Evolutionary conservation across 2,888 invertebrate species (phyloP).

Genomic region (Acronicta alni): DNA sequence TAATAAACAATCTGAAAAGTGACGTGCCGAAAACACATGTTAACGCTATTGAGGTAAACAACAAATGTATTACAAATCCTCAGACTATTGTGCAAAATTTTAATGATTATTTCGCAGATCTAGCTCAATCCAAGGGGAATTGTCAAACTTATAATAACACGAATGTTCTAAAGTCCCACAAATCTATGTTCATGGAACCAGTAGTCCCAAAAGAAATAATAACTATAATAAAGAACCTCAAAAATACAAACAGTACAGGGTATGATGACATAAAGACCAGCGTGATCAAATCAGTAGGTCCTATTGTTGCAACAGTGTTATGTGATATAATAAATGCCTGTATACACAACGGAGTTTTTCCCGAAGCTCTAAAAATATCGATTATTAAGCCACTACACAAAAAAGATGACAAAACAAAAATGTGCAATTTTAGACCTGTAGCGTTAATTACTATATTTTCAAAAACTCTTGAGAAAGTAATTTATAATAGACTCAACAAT

Average conservation of each 20-base stretch:
- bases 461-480: not conserved
- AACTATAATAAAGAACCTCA: constrained; percentile 5
- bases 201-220: not conserved
- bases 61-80: too few relatives aligned
- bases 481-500: not conserved
- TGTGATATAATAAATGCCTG: not conserved
- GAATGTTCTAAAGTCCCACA: not conserved
- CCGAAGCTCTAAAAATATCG: not conserved
- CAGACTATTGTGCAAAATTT: too few relatives aligned
- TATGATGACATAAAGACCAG: not conserved
- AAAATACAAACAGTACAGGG: constrained; percentile 9
- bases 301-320: not conserved
- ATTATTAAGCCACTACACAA: constrained; percentile 1
- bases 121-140: too few relatives aligned
- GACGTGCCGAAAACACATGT: too few relatives aligned
- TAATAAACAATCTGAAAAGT: too few relatives aligned
- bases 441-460: not conserved
- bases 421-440: not conserved
- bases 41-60: too few relatives aligned
- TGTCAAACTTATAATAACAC: constrained; percentile 2
- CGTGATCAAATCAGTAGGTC: not conserved
- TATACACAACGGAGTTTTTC: not conserved
- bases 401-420: not conserved
- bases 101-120: too few relatives aligned
- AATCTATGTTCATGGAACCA: not conserved